Evolutionary conservation across 2,888 invertebrate genomes (phyloP), one percentile per base, ranked within the genome.

Genomic region (Himalopsyche japonica): DNA sequence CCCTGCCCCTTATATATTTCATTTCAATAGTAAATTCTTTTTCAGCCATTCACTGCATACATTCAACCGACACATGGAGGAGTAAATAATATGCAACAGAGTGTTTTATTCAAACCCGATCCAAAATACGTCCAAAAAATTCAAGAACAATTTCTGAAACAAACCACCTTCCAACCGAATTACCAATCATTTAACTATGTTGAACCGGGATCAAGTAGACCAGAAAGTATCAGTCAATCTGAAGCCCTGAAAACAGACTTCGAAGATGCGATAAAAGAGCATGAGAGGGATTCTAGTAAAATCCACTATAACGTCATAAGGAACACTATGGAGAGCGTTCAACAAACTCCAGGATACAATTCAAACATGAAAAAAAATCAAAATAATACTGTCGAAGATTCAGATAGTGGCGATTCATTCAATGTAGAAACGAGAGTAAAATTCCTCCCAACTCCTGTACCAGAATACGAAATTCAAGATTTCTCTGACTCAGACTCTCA

Each of bases 31-130:
- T 70, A 3, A 30, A 70, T 30, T 27, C 30, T 15, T 20, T 85
- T 89, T 18, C 88, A 90, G 90, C 89, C 89, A 27, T 90, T 89
- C 85, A 89, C 88, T 84, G 88, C 88, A 15, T 48, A 87, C 18
- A 84, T 91, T 30, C 91, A 91, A 86, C 88, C 89, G 18, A 86
- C 87, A 5, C 85, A 87, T 20, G 91, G 90, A 76, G 89, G 49
- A n/a, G 7, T 47, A 77, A 27, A 76, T 34, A 80, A 80, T 37
- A 24, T 90, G 12, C 89, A 91, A 84, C 91, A 91, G 3, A 90
- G 90, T 85, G 89, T 90, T 15, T 89, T 93, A 8, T 93, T 93
- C 87, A 93, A 93, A 88, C 91, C 93, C 12, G 93, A 93, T 87
- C 91, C 91, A n/a, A 88, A 89, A 86, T 92, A 90, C 86, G 88